Evolutionary conservation across 2,113 vertebrate genomes (phyloP).

Genomic region (Tragelaphus imberbis): DNA sequence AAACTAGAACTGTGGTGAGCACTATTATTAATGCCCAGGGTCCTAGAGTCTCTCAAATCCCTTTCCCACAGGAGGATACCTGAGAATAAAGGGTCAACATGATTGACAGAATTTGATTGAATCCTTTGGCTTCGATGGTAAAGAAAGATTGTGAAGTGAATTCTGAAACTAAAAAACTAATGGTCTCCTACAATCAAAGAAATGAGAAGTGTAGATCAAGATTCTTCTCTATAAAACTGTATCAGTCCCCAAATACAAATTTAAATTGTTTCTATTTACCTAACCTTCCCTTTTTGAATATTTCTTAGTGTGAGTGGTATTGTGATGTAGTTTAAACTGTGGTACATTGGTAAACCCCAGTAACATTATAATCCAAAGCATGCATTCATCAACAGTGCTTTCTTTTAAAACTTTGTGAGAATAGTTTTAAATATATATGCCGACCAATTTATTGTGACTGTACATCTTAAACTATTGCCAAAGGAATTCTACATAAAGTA

Average conservation of each 20-base stretch:
- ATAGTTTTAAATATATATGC: neutral
- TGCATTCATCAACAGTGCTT: neutral
- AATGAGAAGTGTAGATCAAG: neutral
- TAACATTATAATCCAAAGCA: neutral
- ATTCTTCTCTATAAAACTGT: neutral
- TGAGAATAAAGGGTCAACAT: neutral
- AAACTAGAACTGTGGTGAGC: neutral
- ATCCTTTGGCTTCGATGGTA: neutral
- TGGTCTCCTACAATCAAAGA: neutral
- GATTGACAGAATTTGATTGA: neutral
- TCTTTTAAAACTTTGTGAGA: neutral
- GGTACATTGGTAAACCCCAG: neutral
- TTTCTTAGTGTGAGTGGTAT: neutral
- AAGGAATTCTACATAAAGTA: neutral
- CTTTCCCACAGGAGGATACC: neutral
- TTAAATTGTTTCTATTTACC: neutral
- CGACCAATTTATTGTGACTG: neutral
- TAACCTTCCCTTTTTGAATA: neutral
- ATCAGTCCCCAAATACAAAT: neutral
- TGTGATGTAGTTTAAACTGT: neutral
- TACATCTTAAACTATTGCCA: neutral
- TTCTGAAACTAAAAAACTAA: neutral
- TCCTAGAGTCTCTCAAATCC: neutral
- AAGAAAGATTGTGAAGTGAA: neutral
- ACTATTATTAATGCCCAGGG: neutral